phyloP scores from a whole-genome alignment of 2,888 invertebrate genomes.

The Incurvaria masculella region DNA sequence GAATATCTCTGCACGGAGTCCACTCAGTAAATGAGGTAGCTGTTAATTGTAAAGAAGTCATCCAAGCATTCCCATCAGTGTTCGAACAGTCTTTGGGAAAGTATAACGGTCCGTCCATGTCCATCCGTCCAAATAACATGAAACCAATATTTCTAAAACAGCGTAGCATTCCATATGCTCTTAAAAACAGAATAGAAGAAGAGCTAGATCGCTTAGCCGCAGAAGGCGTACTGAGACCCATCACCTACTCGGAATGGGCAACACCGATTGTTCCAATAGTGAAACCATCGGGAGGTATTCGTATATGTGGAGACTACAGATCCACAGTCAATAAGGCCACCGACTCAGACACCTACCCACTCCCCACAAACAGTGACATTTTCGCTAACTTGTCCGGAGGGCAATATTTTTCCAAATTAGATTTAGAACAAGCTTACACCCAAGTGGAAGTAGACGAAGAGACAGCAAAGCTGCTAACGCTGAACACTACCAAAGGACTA shows the following conservation, averaged over 20 bases:
- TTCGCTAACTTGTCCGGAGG: conserved; percentile 14
- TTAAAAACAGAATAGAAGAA: conserved; percentile 15
- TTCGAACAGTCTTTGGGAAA: not conserved
- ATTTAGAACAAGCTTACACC: conserved; percentile 17
- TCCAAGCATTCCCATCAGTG: not conserved
- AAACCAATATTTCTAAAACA: conserved; percentile 18
- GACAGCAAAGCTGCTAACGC: conserved; percentile 15
- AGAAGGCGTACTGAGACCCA: conserved; percentile 7
- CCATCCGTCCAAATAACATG: not conserved
- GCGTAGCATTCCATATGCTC: conserved; percentile 16
- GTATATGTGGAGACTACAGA: no score
- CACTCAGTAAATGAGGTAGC: not conserved
- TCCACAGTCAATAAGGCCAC: no score
- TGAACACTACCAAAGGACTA: conserved; percentile 15
- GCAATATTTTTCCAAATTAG: conserved; percentile 14
- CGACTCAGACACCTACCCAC: no score
- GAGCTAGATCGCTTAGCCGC: conserved; percentile 12
- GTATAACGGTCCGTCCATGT: not conserved
- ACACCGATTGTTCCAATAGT: conserved; percentile 20
- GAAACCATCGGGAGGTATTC: conserved; percentile 15
- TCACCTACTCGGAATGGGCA: conserved; percentile 17
- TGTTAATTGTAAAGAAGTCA: not conserved
- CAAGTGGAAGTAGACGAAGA: conserved; percentile 13
- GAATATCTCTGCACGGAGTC: not conserved
- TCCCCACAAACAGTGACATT: conserved; percentile 13